Conservation (phyloP, 2,797 vertebrate species). For the Oreochromis mossambicus region DNA sequence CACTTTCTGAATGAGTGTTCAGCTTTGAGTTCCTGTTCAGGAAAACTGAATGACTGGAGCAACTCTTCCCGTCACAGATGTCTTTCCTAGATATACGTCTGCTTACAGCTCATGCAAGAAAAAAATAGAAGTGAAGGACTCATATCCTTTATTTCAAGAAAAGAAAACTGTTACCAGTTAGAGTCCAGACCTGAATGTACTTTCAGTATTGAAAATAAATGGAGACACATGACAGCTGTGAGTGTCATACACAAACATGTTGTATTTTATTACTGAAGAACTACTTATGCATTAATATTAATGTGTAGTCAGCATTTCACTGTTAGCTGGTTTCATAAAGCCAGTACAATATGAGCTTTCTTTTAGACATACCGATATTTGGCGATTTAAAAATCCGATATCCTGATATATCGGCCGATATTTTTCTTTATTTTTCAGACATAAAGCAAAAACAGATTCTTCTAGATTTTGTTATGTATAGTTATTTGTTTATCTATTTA, state of each 20-base stretch:
- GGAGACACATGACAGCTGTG: neutral
- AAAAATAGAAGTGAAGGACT: neutral
- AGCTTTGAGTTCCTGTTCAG: conserved; percentile 27
- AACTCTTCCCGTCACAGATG: neutral
- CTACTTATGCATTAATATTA: neutral
- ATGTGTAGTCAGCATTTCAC: neutral
- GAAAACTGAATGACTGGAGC: conserved; percentile 15
- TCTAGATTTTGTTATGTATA: neutral
- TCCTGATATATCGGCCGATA: neutral
- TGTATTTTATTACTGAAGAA: neutral
- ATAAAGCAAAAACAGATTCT: neutral
- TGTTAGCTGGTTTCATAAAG: neutral
- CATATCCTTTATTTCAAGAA: neutral
- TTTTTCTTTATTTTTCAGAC: neutral
- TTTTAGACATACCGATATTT: neutral
- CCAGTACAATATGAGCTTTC: neutral
- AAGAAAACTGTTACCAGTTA: neutral
- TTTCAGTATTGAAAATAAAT: neutral
- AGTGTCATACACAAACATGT: neutral
- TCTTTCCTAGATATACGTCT: neutral
- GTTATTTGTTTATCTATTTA: neutral
- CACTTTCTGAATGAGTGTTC: conserved; percentile 42
- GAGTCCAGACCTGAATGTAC: neutral
- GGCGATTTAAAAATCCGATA: neutral
- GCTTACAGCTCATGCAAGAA: neutral